Evolutionary conservation across 2,797 vertebrate species (phyloP).

Genomic region (Neosilurus mollespiculum): DNA sequence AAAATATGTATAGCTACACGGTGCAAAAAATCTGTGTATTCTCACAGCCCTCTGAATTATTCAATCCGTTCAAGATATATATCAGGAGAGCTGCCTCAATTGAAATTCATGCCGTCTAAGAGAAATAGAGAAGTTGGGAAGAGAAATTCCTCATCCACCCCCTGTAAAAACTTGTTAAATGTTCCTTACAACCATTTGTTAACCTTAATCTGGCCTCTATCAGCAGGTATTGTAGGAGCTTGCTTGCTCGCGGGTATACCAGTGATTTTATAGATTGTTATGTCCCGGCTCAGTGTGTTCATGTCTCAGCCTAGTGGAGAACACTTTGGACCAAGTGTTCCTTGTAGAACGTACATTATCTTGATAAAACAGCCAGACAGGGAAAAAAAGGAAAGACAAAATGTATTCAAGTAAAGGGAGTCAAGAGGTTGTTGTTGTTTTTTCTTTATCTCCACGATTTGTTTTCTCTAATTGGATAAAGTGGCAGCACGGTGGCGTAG

Average conservation of each 20-base stretch:
- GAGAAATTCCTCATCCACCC: background rate
- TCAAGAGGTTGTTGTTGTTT: background rate
- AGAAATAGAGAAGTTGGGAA: background rate
- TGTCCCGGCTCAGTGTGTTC: conserved; percentile 20
- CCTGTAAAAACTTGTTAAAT: conserved; percentile 20
- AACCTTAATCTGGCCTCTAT: conserved; percentile 40
- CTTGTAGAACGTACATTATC: conserved; percentile 20
- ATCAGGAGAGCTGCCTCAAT: background rate
- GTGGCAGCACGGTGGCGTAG: too few species aligned
- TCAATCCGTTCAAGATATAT: conserved; percentile 13
- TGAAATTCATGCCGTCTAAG: conserved; percentile 18
- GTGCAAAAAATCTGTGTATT: conserved; percentile 39
- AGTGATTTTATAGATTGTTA: conserved; percentile 33
- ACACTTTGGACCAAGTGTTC: background rate
- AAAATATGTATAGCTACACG: conserved; percentile 43
- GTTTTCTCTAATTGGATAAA: conserved; percentile 39
- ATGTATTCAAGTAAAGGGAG: conserved; percentile 13
- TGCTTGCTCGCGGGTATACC: conserved; percentile 22
- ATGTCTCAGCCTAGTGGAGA: conserved; percentile 15
- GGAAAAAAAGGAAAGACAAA: conserved; percentile 13
- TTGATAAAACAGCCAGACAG: conserved; percentile 19
- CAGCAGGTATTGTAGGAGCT: conserved; percentile 14
- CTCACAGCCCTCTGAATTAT: conserved; percentile 39
- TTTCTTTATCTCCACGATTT: conserved; percentile 19
- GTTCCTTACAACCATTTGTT: conserved; percentile 22